Evolutionary conservation across 2,888 invertebrate genomes (phyloP).

Genomic region (Caenorhabditis sp.): DNA sequence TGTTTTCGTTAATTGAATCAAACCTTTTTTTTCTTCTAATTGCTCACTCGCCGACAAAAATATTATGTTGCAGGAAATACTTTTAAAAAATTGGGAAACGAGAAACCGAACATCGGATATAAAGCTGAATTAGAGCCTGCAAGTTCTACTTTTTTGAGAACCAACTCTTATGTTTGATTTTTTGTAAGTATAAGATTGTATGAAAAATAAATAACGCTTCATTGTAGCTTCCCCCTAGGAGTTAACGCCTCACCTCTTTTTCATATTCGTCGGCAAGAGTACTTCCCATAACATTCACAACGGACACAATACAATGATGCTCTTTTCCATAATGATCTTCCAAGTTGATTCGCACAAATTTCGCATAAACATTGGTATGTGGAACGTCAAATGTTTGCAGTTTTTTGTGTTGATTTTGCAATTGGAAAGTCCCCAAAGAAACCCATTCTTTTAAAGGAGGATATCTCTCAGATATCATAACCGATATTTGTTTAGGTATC

Average conservation of each 20-base stretch:
- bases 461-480: constrained; percentile 84
- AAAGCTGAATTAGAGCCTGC: too few relatives aligned
- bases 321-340: constrained; percentile 93
- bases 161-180: too few relatives aligned
- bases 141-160: too few relatives aligned
- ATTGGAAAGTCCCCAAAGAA: constrained; percentile 32
- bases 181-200: too few relatives aligned
- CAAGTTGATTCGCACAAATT: constrained; percentile 84
- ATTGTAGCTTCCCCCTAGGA: too few relatives aligned
- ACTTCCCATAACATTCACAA: constrained; percentile 90
- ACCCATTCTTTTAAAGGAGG: constrained; percentile 73
- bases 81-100: too few relatives aligned
- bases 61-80: too few relatives aligned
- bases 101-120: too few relatives aligned
- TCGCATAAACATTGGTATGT: constrained; percentile 80
- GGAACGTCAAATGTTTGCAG: constrained; percentile 72
- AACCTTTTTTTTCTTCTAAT: background rate
- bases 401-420: constrained; percentile 43
- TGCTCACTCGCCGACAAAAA: background rate
- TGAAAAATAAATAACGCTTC: too few relatives aligned
- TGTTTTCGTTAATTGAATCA: background rate
- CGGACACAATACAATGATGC: constrained; percentile 95
- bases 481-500: constrained; percentile 78
- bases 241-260: too few relatives aligned
- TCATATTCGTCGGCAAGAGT: constrained; percentile 75